A percentile compares a stretch with the other conserved stretches of the same genome.
Conservation (phyloP, 2,888 invertebrate genomes). For the Ganaspis brasiliensis region DNA sequence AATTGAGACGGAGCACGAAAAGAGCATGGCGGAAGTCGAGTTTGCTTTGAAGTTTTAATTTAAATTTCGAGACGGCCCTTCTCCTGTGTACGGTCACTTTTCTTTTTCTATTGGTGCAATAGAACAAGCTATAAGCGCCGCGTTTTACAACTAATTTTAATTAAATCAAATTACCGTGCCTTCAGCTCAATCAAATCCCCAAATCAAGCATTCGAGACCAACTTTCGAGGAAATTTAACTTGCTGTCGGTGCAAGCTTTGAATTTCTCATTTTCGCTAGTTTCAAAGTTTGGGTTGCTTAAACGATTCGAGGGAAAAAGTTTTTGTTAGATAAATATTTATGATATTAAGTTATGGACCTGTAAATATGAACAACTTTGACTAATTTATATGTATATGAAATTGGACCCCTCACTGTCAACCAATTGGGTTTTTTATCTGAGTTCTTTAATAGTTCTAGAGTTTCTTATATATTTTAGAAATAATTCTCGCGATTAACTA, state of each 20-base stretch:
- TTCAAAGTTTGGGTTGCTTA: neutral
- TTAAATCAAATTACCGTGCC: slow-evolving; percentile 32
- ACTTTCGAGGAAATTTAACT: slow-evolving; percentile 16
- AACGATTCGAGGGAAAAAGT: neutral
- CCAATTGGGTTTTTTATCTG: too few relatives aligned
- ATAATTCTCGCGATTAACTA: too few relatives aligned
- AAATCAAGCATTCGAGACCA: slow-evolving; percentile 14
- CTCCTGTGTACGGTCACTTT: neutral
- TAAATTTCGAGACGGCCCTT: neutral
- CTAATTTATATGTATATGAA: too few relatives aligned
- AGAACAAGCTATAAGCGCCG: neutral
- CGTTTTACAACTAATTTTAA: slow-evolving; percentile 21
- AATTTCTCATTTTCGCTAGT: slow-evolving; percentile 18
- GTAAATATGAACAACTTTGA: too few relatives aligned
- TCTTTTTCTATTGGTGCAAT: neutral
- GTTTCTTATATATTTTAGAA: too few relatives aligned
- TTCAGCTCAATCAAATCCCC: slow-evolving; percentile 16
- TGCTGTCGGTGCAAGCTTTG: neutral
- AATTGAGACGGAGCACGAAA: slow-evolving; percentile 30
- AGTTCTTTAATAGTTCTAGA: too few relatives aligned
- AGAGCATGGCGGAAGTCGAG: slow-evolving; percentile 3
- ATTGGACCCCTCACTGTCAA: too few relatives aligned
- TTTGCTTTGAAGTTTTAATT: slow-evolving; percentile 40
- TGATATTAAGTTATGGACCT: neutral
- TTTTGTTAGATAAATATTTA: neutral